Evolutionary conservation across 2,113 vertebrate genomes (phyloP).

Genomic region (Reinhardtius hippoglossoides): DNA sequence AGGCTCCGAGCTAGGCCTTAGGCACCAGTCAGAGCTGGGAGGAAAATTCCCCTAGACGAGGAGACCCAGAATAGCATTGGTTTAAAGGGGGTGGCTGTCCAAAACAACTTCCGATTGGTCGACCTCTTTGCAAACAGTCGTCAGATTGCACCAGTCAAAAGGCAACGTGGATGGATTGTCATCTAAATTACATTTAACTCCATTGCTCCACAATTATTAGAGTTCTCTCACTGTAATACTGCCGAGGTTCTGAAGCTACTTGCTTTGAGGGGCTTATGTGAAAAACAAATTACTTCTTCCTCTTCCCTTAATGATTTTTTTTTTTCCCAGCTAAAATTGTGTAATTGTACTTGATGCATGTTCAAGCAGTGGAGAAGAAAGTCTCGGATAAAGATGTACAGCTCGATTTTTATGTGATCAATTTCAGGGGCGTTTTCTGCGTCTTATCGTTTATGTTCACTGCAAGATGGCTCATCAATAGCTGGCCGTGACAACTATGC

Average conservation of each 20-base stretch:
- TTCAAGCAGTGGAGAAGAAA: constrained; percentile 5
- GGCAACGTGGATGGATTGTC: neutral
- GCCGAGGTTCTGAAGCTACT: constrained; percentile 12
- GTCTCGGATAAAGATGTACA: constrained; percentile 18
- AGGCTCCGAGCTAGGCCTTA: constrained; percentile 54
- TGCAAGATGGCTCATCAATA: constrained; percentile 57
- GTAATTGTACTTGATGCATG: constrained; percentile 14
- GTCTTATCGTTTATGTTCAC: constrained; percentile 42
- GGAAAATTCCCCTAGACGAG: constrained; percentile 43
- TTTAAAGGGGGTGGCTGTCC: constrained; percentile 36
- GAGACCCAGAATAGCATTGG: constrained; percentile 49
- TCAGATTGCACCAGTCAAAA: constrained; percentile 17
- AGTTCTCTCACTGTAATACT: constrained; percentile 5
- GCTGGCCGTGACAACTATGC: constrained; percentile 34
- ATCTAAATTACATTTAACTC: constrained; percentile 33
- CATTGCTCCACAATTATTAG: constrained; percentile 8
- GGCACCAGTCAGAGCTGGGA: constrained; percentile 60
- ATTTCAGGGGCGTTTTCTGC: constrained; percentile 22
- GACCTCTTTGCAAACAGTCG: constrained; percentile 36
- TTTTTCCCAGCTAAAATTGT: neutral
- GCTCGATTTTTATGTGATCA: constrained; percentile 9
- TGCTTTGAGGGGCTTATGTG: constrained; percentile 9
- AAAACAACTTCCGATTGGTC: constrained; percentile 53
- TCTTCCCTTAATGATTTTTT: constrained; percentile 12
- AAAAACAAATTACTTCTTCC: constrained; percentile 39